These are phyloP conservation scores for Stenichneumon culpator DNA, from an alignment of 2,888 invertebrate genomes.

Conservation along the genomic window DNA sequence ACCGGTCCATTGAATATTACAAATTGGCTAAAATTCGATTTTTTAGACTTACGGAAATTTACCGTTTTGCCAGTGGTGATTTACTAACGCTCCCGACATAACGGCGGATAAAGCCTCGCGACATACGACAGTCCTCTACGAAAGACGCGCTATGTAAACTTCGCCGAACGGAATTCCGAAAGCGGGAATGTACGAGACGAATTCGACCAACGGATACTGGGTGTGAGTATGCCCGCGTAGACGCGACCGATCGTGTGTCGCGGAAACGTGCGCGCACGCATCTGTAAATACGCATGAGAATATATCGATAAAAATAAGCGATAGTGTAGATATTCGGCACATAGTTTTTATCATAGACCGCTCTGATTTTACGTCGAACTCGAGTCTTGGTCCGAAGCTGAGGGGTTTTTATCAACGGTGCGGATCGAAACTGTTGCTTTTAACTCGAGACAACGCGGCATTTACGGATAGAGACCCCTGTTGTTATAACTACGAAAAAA, in stretches of 20 bases:
- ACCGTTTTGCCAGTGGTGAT: too few species aligned
- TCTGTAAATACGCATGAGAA: constrained; percentile 62
- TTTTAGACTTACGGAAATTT: neutral
- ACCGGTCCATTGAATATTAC: neutral
- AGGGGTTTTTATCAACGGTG: constrained; percentile 15
- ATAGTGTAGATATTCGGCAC: constrained; percentile 54
- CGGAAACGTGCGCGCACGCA: constrained; percentile 34
- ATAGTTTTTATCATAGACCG: constrained; percentile 47
- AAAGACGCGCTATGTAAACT: neutral
- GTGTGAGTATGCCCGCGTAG: constrained; percentile 36
- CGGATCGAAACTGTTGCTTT: constrained; percentile 26
- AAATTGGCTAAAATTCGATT: neutral
- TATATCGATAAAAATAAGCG: constrained; percentile 52
- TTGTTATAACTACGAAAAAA: constrained; percentile 46
- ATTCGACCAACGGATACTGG: constrained; percentile 53
- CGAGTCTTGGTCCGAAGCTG: constrained; percentile 22
- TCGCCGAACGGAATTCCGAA: neutral
- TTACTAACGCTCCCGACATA: too few species aligned
- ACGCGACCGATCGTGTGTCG: constrained; percentile 24
- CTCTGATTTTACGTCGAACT: constrained; percentile 68
- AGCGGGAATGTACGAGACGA: neutral
- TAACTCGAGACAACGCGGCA: constrained; percentile 25
- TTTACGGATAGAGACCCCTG: constrained; percentile 13
- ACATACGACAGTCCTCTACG: neutral
- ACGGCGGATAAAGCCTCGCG: neutral